A percentile compares a stretch with the other conserved stretches of the same genome.
Evolutionary conservation across 2,888 invertebrate species (phyloP).

Genomic region (Ischnura elegans): DNA sequence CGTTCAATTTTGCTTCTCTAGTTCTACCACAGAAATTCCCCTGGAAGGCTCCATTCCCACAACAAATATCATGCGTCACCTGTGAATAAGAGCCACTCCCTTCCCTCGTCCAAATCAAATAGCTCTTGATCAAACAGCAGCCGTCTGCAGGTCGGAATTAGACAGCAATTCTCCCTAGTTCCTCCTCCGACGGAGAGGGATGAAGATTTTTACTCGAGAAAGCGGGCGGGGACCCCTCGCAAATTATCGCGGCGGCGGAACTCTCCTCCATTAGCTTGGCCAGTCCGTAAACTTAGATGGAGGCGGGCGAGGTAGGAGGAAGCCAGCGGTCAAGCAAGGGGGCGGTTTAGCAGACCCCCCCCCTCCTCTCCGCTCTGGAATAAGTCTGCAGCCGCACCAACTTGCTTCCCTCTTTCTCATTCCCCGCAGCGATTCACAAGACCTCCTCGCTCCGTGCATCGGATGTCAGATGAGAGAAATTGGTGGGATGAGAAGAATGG

Average conservation of each 20-base stretch:
- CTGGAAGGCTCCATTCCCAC: not conserved
- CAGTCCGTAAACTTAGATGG: constrained; percentile 13
- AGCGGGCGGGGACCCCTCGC: not conserved
- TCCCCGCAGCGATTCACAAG: constrained; percentile 56
- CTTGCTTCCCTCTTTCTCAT: constrained; percentile 40
- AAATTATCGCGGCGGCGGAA: constrained; percentile 29
- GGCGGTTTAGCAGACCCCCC: not conserved
- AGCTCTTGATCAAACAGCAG: not conserved
- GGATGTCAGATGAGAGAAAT: constrained; percentile 66
- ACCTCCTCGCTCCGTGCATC: constrained; percentile 41
- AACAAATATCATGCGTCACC: not conserved
- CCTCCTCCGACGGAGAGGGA: not conserved
- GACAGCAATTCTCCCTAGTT: not conserved
- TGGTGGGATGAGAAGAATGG: constrained; percentile 48
- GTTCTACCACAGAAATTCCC: too few species aligned
- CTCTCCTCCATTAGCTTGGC: constrained; percentile 26
- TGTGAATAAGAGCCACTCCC: not conserved
- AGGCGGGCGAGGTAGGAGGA: not conserved
- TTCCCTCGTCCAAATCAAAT: not conserved
- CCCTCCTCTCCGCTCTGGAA: not conserved
- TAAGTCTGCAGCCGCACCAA: not conserved
- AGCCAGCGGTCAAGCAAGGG: not conserved
- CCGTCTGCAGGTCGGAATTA: not conserved
- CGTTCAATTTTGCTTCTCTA: too few species aligned
- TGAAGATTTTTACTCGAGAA: not conserved